Evolutionary conservation across 1,140 invertebrate species (phyloP).

Genomic region (Cepaea nemoralis): DNA sequence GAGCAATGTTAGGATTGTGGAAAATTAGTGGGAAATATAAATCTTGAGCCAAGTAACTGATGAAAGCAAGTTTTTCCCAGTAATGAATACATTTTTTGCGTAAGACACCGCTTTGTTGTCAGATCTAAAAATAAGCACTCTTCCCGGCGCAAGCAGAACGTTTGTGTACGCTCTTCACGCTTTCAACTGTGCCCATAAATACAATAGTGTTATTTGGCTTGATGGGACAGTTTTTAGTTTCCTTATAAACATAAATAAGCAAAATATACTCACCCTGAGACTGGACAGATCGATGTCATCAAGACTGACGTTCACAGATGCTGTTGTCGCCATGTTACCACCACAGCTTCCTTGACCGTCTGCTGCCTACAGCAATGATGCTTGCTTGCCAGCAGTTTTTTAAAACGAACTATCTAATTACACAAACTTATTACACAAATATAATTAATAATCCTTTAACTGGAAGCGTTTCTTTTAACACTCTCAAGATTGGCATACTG

Average conservation of each 20-base stretch:
- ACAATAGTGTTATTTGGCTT: no score
- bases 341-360: conserved; percentile 41
- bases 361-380: no score
- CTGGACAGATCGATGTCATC: conserved; percentile 98
- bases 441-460: not conserved
- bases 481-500: not conserved
- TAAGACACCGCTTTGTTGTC: not conserved
- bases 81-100: no score
- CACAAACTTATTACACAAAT: not conserved
- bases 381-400: not conserved
- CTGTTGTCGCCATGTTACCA: conserved; percentile 64
- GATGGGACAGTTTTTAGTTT: no score
- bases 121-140: conserved; percentile 1
- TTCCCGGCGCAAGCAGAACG: not conserved
- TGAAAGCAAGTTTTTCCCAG: no score
- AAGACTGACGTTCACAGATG: conserved; percentile 75
- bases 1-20: no score
- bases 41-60: no score
- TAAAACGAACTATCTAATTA: not conserved
- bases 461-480: not conserved
- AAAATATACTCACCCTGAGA: conserved; percentile 83
- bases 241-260: no score
- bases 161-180: not conserved
- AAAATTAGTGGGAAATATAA: no score
- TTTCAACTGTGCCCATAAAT: no score